Base-by-base conservation (phyloP, 2,888 invertebrate species). In the Synanthedon vespiformis region DNA sequence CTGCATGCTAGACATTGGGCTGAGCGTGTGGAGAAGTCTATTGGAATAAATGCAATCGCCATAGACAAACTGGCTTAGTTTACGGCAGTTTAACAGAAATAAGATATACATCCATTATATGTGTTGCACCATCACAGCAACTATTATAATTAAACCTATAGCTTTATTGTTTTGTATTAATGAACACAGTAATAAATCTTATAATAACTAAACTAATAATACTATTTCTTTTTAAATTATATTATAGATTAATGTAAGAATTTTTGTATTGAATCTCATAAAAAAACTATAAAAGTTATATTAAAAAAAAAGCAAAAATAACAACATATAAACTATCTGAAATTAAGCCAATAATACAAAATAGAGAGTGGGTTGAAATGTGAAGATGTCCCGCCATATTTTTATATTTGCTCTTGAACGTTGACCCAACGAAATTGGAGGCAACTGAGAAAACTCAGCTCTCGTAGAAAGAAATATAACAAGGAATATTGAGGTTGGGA, bases 331-430 rank as follows among this genome's bases (percentile, higher is more conserved):
- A 56, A 22, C 54, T 51, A 52, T 54, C 51, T 4, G 52, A 55
- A 63, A 62, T 61, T 62, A 59, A 56, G 62, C 59, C 63, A 70
- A 69, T 70, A 63, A 59, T 10, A 3, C 60, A 59, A 65, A 22
- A 66, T 58, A 60, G 66, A 64, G 57, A 67, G 67, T 57, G 57
- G 61, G 56, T 58, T 58, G 54, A 47, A 56, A 14, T 14, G 44
- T 50, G 59, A 59, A 64, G 61, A 58, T 58, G 59, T 62, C 62
- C 60, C 55, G 18, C 64, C 63, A 70, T 74, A 74, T 72, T 72
- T 73, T 72, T 71, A 67, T 74, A 74, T 74, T 77, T 70, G 70
- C 65, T 61, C 67, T 68, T 66, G 67, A 73, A 73, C 72, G 72
- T 75, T 70, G 69, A 68, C 57, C 64, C 62, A 63, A 62, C 60